phyloP scores from a whole-genome alignment of 1,140 invertebrate species.

The Andricus grossulariae region DNA sequence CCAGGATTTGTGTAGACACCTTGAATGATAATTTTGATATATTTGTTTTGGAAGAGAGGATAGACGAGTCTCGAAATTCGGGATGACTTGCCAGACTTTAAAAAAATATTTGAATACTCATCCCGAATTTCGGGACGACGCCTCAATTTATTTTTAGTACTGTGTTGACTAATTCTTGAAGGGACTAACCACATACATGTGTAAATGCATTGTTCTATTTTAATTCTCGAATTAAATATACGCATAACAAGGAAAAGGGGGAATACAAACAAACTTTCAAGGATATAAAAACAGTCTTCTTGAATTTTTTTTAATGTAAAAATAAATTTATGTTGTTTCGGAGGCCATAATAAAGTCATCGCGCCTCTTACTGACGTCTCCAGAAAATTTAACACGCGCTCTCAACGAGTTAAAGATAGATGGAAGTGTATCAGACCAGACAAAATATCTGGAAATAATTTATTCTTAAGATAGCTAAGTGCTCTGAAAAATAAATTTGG shows the following conservation, averaged over 20 bases:
- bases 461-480: not conserved
- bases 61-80: too few relatives aligned
- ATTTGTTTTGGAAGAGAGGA: too few relatives aligned
- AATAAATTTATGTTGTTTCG: constrained; percentile 5
- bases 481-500: not conserved
- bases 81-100: too few relatives aligned
- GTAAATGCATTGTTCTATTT: not conserved
- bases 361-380: constrained; percentile 3
- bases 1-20: too few relatives aligned
- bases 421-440: not conserved
- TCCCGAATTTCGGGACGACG: too few relatives aligned
- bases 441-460: constrained; percentile 9
- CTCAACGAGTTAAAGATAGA: constrained; percentile 23
- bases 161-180: too few relatives aligned
- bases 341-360: constrained; percentile 25
- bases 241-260: not conserved
- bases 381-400: constrained; percentile 4
- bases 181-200: too few relatives aligned
- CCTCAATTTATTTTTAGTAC: too few relatives aligned
- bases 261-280: not conserved
- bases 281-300: not conserved
- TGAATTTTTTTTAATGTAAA: constrained; percentile 8
- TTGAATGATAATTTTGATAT: too few relatives aligned
- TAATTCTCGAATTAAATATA: not conserved
- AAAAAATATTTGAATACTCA: not conserved